Base-by-base conservation (phyloP, 2,113 vertebrate genomes). In the Dicrurus megarhynchus region DNA sequence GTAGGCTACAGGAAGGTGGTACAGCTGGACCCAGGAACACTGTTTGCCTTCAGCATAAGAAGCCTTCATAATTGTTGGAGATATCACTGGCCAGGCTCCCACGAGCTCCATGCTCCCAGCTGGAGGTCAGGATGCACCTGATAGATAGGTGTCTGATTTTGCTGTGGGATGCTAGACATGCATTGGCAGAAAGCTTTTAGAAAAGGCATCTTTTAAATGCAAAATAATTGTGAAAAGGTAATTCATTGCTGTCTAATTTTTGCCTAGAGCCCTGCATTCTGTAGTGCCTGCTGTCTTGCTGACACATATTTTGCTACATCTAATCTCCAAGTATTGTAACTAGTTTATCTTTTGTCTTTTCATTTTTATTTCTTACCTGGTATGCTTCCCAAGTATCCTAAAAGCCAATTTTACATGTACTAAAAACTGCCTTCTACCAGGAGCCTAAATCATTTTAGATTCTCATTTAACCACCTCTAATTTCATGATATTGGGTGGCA, bases 391-490 rank as follows among this genome's bases (percentile, higher is more conserved):
- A 53, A 91, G n/a, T 39, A 39, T 91, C 39, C 71, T 80, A 63
- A 90, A 85, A 77, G 75, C 42, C 75, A 91, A 33, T 91, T 93
- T 88, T 83, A 15, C 11, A 4, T 23, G 46, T 55, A 32, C 13
- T 74, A 37, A 90, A 89, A 77, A 5, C 59, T 90, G 30, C 50
- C 30, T 85, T 88, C 55, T 84, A 74, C 50, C 28, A 73, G 59
- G 47, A 76, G 67, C 60, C 39, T 65, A 37, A 86, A 77, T 95
- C 59, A 90, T 63, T 86, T 88, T 63, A 63, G 75, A 68, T 75
- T 82, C 37, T 89, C 52, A 82, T 95, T 68, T 91, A 88, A 59
- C 52, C 39, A 55, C 46, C 63, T 73, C 59, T 94, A 92, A 93
- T 94, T 74, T 30, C 52, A 24, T 60, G 56, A 77, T 18, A 41